These are phyloP conservation scores for Himalopsyche phryganea DNA, from an alignment of 1,140 invertebrate genomes.

Conservation along the genomic window DNA sequence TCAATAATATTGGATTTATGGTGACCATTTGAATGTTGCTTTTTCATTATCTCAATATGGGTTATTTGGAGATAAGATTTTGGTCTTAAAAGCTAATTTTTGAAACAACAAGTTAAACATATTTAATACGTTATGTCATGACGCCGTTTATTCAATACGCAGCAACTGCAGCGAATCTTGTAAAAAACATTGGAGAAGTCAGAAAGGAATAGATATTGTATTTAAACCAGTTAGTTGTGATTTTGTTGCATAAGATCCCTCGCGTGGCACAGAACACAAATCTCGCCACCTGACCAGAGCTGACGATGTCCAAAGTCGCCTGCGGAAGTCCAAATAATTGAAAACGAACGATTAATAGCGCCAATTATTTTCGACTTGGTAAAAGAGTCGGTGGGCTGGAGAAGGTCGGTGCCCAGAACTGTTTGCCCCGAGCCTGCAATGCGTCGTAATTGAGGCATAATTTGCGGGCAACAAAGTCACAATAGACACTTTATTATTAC, in stretches of 20 bases:
- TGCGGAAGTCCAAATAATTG: slow-evolving; percentile 13
- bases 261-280: neutral
- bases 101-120: too few relatives aligned
- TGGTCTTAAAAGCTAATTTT: too few relatives aligned
- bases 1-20: too few relatives aligned
- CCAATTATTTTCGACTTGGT: slow-evolving; percentile 22
- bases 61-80: too few relatives aligned
- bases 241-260: neutral
- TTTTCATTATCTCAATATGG: too few relatives aligned
- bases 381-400: slow-evolving; percentile 1
- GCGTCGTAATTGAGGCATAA: slow-evolving; percentile 25
- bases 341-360: slow-evolving; percentile 27
- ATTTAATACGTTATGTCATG: too few relatives aligned
- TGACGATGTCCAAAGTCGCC: slow-evolving; percentile 10
- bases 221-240: too few relatives aligned
- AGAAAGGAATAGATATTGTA: too few relatives aligned
- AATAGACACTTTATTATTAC: slow-evolving; percentile 16
- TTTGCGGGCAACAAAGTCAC: slow-evolving; percentile 6
- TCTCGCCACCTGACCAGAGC: slow-evolving; percentile 10
- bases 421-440: slow-evolving; percentile 11
- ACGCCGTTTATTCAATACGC: neutral
- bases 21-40: too few relatives aligned
- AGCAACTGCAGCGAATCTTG: too few relatives aligned
- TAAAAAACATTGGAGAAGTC: too few relatives aligned
- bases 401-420: slow-evolving; percentile 17